Base-by-base conservation (phyloP, 2,113 vertebrate genomes). In the Sporophila hypoxantha region DNA sequence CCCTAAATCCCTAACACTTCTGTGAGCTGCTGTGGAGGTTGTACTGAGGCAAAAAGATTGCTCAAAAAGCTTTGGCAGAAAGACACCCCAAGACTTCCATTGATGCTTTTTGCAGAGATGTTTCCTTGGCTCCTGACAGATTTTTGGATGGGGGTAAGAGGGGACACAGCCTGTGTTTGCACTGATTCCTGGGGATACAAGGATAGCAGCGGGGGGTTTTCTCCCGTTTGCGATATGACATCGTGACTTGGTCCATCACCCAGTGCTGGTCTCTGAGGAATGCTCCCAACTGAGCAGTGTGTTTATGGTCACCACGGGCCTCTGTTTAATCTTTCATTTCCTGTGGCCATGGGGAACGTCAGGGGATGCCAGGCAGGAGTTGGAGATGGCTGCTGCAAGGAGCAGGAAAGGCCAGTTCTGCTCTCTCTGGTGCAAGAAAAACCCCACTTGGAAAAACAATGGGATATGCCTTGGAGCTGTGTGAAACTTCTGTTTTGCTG, bases 171-270 rank as follows among this genome's bases (percentile, higher is more conserved):
- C 53, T 87, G 4, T 49, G 90, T 91, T 81, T 90, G 49, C 66
- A 17, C 29, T 3, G 1, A 15, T 27, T 88, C 20, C 57, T 59
- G 46, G 34, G 25, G 19, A 19, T 12, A 29, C 4, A 18, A 36
- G 21, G 60, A 13, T 34, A 34, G 18, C 1, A 2, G 5, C 2
- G 1, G 7, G 9, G 16, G 21, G 0, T 15, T 49, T 65, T 80
- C 27, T 55, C 6, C 32, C 0, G 0, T 50, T 75, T 65, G 36
- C 4, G 6, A 3, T 36, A 2, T 2, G 2, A 46, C 21, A 3
- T 6, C 1, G 3, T n/a, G 42, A 34, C 20, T 2, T 8, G 0
- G 4, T 37, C 49, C 4, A 4, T 78, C 44, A 18, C n/a, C n/a
- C 16, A 3, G 25, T 20, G 30, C 74, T 75, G 30, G 25, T 85